Base-by-base conservation (phyloP, 2,888 invertebrate genomes). In the Belgica antarctica region DNA sequence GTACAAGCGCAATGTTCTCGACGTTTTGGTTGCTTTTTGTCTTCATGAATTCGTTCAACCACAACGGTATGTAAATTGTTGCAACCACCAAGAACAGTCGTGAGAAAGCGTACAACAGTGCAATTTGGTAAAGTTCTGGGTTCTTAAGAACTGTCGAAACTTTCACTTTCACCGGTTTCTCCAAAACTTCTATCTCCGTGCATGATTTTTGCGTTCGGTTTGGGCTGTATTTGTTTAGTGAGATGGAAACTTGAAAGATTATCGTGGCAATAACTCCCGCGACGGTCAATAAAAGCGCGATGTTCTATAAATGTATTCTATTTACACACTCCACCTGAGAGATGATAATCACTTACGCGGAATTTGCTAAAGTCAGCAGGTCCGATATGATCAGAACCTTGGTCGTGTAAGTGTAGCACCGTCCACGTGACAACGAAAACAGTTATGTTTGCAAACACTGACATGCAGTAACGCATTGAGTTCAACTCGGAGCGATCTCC, bases 31-130 rank as follows among this genome's bases (percentile, higher is more conserved):
- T 79, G 0, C 81, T 82, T 74, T 85, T 84, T 5, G 82, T 81
- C 12, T 83, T 81, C 36, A 85, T 80, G 4, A 85, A 81, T 77
- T 88, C 88, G 74, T 91, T 90, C 71, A 94, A 83, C 78, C 92
- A 95, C 74, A 95, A 82, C 0, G 94, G 93, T 73, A 94, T 86
- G 78, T 94, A 95, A 1, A 94, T 89, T 74, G 94, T 86, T 72
- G 90, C 89, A 52, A 94, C 80, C 71, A 93, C 94, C 76, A 92
- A 89, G 78, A 90, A 92, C 31, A 95, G 81, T 73, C 94, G 84
- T n/a, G 93, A 90, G 62, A 52, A 68, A 28, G 68, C 57, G 34
- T 76, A 83, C 83, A 83, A 74, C 72, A 82, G 77, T 75, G 82
- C 82, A 22, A 82, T 81, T 76, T 83, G 82, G 73, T 83, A 83